A percentile compares a stretch with the other conserved stretches of the same genome.
Conservation (phyloP, 2,797 vertebrate genomes). For the Tinamus major region DNA sequence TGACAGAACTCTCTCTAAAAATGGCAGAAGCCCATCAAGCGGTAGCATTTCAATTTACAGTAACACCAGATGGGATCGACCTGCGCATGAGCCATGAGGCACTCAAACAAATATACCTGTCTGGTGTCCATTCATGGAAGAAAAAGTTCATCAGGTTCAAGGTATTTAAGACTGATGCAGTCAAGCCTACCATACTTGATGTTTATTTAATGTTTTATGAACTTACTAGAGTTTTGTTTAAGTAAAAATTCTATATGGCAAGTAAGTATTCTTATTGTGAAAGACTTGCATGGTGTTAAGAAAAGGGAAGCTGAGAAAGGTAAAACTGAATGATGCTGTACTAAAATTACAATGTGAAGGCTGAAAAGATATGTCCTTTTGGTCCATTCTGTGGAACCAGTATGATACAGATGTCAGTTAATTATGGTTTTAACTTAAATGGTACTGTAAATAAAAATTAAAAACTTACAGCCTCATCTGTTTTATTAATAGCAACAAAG, state of each 20-base stretch:
- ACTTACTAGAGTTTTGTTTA: background rate
- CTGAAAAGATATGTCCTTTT: background rate
- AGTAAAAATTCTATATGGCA: background rate
- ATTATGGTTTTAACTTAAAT: background rate
- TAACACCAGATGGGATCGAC: slow-evolving; percentile 94
- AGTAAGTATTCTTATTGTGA: background rate
- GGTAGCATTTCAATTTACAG: slow-evolving; percentile 96
- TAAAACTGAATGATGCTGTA: background rate
- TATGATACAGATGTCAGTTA: background rate
- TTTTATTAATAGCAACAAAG: background rate
- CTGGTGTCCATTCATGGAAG: slow-evolving; percentile 97
- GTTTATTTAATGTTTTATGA: background rate
- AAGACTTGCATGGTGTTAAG: background rate
- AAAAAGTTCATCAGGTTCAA: slow-evolving; percentile 97
- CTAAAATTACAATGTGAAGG: background rate
- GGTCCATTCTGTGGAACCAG: background rate
- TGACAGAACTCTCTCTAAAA: slow-evolving; percentile 48
- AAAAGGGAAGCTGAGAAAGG: background rate
- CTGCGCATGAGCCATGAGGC: slow-evolving; percentile 95
- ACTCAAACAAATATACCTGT: slow-evolving; percentile 94
- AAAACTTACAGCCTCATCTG: background rate
- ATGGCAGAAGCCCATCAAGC: slow-evolving; percentile 99
- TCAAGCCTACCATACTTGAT: background rate
- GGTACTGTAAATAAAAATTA: no score
- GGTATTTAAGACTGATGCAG: slow-evolving; percentile 75